Conservation (phyloP, 2,888 invertebrate genomes). For the Selenia dentaria region DNA sequence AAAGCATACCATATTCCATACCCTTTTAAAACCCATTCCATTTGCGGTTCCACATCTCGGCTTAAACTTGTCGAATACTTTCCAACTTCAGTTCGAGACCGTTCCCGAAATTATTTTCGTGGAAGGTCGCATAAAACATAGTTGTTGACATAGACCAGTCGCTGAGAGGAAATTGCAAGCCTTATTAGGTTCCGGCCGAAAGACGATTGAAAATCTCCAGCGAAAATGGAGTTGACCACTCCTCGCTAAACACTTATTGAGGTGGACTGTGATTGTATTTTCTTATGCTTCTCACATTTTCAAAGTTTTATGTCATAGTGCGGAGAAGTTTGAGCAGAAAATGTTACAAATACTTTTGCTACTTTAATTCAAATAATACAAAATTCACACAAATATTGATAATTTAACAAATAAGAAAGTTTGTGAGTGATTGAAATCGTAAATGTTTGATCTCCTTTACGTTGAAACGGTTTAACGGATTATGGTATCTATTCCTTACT, state of each 20-base stretch:
- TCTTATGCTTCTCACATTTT: no score
- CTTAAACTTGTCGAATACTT: slow-evolving; percentile 12
- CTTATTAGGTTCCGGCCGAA: slow-evolving; percentile 74
- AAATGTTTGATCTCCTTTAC: no score
- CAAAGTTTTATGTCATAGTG: no score
- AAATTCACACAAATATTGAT: no score
- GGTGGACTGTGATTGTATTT: slow-evolving; percentile 10
- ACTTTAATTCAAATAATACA: no score
- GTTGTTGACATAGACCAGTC: slow-evolving; percentile 57
- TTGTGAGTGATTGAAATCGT: no score
- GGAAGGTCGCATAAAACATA: slow-evolving; percentile 55
- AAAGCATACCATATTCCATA: no score
- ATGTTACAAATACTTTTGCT: no score
- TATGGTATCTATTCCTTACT: no score
- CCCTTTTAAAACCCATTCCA: slow-evolving; percentile 13
- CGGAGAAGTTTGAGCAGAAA: no score
- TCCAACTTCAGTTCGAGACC: slow-evolving; percentile 32
- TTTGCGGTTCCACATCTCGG: slow-evolving; percentile 1
- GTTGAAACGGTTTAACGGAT: no score
- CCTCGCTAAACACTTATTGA: slow-evolving; percentile 36
- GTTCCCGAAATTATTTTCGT: slow-evolving; percentile 54
- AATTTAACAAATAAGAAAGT: no score
- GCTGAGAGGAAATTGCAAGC: slow-evolving; percentile 73
- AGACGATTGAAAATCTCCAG: slow-evolving; percentile 62
- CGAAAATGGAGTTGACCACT: slow-evolving; percentile 55